Conservation (phyloP, 2,113 vertebrate species). For the Scortum barcoo region DNA sequence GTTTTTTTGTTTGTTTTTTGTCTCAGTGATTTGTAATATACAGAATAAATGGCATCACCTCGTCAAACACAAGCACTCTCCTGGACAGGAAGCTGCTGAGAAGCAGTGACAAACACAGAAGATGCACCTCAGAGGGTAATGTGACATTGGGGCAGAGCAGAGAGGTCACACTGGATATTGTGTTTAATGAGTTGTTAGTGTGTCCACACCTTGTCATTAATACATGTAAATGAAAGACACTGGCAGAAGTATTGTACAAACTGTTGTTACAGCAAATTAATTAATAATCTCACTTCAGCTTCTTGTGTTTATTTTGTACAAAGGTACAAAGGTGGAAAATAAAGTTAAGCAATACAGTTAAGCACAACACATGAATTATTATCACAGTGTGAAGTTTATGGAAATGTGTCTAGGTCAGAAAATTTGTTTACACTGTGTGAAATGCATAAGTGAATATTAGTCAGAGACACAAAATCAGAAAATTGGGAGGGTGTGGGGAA, state of each 20-base stretch:
- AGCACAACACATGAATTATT: slow-evolving; percentile 42
- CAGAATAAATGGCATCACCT: background rate
- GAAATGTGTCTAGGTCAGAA: slow-evolving; percentile 34
- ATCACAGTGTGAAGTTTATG: slow-evolving; percentile 29
- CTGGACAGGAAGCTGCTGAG: slow-evolving; percentile 2
- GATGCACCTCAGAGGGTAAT: background rate
- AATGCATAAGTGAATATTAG: slow-evolving; percentile 41
- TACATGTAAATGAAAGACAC: slow-evolving; percentile 27
- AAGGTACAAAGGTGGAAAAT: slow-evolving; percentile 19
- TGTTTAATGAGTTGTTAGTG: slow-evolving; percentile 16
- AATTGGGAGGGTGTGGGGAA: background rate
- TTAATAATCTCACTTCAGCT: slow-evolving; percentile 19
- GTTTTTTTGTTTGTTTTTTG: no score
- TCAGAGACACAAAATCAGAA: slow-evolving; percentile 19
- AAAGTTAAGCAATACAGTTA: slow-evolving; percentile 4
- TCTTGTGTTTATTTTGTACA: slow-evolving; percentile 17
- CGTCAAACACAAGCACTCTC: background rate
- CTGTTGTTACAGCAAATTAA: background rate
- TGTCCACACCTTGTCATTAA: slow-evolving; percentile 36
- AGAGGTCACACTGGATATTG: slow-evolving; percentile 21
- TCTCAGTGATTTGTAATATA: background rate
- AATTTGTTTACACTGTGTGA: slow-evolving; percentile 40
- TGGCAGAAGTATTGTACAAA: background rate
- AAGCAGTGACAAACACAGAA: background rate
- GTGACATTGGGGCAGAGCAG: background rate